Conservation (phyloP, 2,888 invertebrate species). For the Zootermopsis nevadensis region DNA sequence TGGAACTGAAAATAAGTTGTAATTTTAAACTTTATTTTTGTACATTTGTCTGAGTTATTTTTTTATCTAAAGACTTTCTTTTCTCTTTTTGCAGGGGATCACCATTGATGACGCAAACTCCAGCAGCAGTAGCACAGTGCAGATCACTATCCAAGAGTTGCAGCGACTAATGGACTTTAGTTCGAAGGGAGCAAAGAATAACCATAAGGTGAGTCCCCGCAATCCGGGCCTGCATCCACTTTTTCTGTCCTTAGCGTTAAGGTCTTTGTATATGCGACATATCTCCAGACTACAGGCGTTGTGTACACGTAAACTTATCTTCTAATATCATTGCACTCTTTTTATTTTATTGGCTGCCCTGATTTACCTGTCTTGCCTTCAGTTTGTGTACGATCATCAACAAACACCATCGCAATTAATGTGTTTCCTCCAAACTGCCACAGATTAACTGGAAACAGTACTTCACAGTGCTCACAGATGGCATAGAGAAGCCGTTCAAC, state of each 20-base stretch:
- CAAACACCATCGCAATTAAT: no score
- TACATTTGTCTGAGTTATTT: background rate
- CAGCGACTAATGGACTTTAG: conserved; percentile 23
- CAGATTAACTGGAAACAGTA: conserved; percentile 23
- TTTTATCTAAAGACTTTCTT: background rate
- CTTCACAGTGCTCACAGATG: background rate
- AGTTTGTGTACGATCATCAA: no score
- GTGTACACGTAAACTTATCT: no score
- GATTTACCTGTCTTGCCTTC: no score
- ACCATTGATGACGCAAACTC: background rate
- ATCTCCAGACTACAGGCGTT: no score
- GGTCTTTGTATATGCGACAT: no score
- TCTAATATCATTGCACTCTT: no score
- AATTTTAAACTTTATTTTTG: background rate
- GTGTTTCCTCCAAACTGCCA: background rate
- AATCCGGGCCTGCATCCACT: no score
- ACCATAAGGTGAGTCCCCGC: background rate
- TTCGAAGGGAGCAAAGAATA: background rate
- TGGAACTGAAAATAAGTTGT: no score
- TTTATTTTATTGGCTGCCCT: no score
- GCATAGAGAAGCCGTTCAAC: background rate
- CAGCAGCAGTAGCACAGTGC: background rate
- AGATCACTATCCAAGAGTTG: background rate
- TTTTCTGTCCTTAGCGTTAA: no score
- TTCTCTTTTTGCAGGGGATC: background rate